Percentiles rank a stretch among this genome's conserved stretches.
These are phyloP conservation scores for Zele albiditarsus DNA, from an alignment of 2,888 invertebrate species.

Conservation along the genomic window DNA sequence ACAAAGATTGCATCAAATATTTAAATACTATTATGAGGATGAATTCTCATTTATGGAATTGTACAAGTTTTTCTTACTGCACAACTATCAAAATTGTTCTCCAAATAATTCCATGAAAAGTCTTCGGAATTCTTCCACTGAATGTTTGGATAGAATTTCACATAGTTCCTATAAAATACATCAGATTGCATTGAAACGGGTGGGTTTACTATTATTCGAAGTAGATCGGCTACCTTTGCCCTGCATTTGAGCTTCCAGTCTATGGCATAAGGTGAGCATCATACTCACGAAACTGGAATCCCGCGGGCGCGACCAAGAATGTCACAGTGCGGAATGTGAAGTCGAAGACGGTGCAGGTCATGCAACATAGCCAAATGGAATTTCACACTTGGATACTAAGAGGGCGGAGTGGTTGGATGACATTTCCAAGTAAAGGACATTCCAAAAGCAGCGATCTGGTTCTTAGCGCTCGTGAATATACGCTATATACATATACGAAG, in stretches of 20 bases:
- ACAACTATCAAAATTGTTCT: not conserved
- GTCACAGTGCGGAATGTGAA: slow-evolving; percentile 48
- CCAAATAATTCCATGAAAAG: slow-evolving; percentile 14
- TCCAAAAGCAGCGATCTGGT: slow-evolving; percentile 45
- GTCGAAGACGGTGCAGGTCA: slow-evolving; percentile 45
- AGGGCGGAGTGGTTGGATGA: slow-evolving; percentile 49
- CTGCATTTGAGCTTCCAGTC: not conserved
- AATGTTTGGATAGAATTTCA: slow-evolving; percentile 31
- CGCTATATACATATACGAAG: not conserved
- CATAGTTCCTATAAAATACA: no score
- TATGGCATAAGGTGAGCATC: slow-evolving; percentile 37
- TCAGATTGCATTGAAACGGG: no score
- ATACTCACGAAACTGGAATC: slow-evolving; percentile 53
- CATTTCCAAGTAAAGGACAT: slow-evolving; percentile 54
- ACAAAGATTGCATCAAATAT: not conserved
- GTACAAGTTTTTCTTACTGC: no score
- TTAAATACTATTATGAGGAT: no score
- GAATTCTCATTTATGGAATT: no score
- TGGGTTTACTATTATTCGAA: no score
- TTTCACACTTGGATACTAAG: slow-evolving; percentile 53
- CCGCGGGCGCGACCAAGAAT: slow-evolving; percentile 45
- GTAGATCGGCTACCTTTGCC: no score
- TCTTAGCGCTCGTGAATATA: not conserved
- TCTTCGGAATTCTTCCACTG: not conserved
- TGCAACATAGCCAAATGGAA: slow-evolving; percentile 49